Conservation (phyloP, 2,888 invertebrate species). For the Synergus itoensis region DNA sequence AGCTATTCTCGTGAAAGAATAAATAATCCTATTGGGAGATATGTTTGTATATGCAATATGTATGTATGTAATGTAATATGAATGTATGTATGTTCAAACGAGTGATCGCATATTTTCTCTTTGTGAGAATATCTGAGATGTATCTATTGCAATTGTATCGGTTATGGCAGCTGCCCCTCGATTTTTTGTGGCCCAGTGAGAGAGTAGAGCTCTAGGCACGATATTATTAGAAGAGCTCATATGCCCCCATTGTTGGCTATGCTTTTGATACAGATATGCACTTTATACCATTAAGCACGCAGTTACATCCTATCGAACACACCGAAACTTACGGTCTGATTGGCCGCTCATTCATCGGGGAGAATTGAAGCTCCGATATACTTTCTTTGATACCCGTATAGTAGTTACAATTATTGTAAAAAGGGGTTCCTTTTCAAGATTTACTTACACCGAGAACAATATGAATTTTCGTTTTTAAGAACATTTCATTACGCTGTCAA, state of each 20-base stretch:
- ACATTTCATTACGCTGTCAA: too few relatives aligned
- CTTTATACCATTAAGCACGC: slow-evolving; percentile 55
- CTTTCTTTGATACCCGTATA: slow-evolving; percentile 32
- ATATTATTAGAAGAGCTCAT: slow-evolving; percentile 72
- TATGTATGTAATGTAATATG: too few relatives aligned
- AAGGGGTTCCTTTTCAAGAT: not conserved
- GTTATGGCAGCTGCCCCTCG: slow-evolving; percentile 68
- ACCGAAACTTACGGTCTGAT: slow-evolving; percentile 29
- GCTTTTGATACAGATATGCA: slow-evolving; percentile 72
- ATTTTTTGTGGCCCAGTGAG: slow-evolving; percentile 59
- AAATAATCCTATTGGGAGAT: slow-evolving; percentile 18
- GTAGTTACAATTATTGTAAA: slow-evolving; percentile 5
- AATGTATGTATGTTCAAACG: not conserved
- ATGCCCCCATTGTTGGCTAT: slow-evolving; percentile 70
- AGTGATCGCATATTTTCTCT: slow-evolving; percentile 26
- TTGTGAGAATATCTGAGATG: slow-evolving; percentile 50
- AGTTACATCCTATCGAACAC: slow-evolving; percentile 57
- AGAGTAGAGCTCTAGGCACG: slow-evolving; percentile 60
- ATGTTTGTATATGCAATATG: not conserved
- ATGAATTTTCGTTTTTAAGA: too few relatives aligned
- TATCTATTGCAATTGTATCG: slow-evolving; percentile 71
- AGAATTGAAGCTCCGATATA: slow-evolving; percentile 32
- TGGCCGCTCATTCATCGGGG: slow-evolving; percentile 29
- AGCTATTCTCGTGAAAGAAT: not conserved
- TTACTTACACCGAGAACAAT: too few relatives aligned